phyloP scores from a whole-genome alignment of 2,888 invertebrate species.

The Drosophila birchii region DNA sequence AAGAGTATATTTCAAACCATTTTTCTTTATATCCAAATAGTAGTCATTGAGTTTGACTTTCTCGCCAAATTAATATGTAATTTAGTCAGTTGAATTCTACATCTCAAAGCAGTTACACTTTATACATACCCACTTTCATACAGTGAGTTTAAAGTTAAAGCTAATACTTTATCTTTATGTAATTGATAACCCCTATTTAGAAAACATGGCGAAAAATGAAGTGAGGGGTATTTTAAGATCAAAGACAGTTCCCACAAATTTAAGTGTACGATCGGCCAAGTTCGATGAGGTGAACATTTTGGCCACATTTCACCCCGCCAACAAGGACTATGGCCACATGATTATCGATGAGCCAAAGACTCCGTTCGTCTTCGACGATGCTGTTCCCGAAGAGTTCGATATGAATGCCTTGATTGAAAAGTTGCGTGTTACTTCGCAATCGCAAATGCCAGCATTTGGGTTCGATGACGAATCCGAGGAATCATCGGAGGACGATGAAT shows the following conservation, averaged over 20 bases:
- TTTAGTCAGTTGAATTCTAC: background rate
- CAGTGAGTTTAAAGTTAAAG: background rate
- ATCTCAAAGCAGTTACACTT: background rate
- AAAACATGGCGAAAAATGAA: constrained; percentile 18
- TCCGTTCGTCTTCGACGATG: constrained; percentile 89
- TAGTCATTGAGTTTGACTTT: background rate
- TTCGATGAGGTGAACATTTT: constrained; percentile 99
- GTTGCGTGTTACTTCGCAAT: constrained; percentile 82
- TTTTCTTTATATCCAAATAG: background rate
- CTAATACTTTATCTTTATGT: background rate
- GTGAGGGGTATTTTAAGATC: constrained; percentile 55
- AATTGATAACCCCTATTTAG: background rate
- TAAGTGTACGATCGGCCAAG: constrained; percentile 86
- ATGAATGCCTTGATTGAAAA: constrained; percentile 91
- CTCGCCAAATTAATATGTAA: background rate
- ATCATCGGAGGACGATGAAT: constrained; percentile 86
- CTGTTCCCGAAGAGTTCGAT: constrained; percentile 86
- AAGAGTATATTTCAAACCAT: background rate
- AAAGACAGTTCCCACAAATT: background rate
- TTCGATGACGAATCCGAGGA: constrained; percentile 84
- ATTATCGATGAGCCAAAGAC: constrained; percentile 99
- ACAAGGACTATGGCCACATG: constrained; percentile 99
- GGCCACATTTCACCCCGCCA: constrained; percentile 97
- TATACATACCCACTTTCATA: background rate
- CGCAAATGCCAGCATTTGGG: constrained; percentile 84